Conservation (phyloP, 1,140 invertebrate species). For the Drosophila biarmipes region DNA sequence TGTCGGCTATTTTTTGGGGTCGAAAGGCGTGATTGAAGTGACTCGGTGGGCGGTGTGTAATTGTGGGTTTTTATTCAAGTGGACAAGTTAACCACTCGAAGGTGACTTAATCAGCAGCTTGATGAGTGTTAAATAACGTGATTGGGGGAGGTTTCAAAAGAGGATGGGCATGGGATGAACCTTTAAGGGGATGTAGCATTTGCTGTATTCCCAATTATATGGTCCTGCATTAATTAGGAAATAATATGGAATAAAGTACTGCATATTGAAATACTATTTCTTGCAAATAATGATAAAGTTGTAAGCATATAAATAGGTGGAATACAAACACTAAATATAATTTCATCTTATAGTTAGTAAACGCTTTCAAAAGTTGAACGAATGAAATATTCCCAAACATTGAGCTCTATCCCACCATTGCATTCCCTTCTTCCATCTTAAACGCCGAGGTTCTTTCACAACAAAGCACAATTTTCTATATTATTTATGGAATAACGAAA, state of each 20-base stretch:
- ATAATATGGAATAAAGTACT: too few relatives aligned
- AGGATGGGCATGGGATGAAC: background rate
- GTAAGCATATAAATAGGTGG: too few relatives aligned
- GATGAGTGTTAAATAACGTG: background rate
- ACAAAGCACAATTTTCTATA: constrained; percentile 17
- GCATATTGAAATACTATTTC: too few relatives aligned
- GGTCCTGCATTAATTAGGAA: too few relatives aligned
- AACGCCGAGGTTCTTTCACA: background rate
- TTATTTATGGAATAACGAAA: constrained; percentile 38
- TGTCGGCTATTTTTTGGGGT: constrained; percentile 59
- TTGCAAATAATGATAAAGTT: too few relatives aligned
- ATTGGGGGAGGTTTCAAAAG: background rate
- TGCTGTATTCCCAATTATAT: too few relatives aligned
- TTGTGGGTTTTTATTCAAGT: constrained; percentile 33
- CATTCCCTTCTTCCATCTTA: background rate
- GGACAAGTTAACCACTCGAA: constrained; percentile 32
- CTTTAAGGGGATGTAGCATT: too few relatives aligned
- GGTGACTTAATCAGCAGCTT: background rate
- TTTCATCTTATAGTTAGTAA: too few relatives aligned
- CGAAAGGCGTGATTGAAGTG: constrained; percentile 33
- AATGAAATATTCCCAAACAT: background rate
- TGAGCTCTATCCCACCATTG: background rate
- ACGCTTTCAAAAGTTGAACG: background rate
- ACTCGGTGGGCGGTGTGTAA: constrained; percentile 34
- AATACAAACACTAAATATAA: too few relatives aligned